phyloP scores from a whole-genome alignment of 2,113 vertebrate species.

The Callocephalon fimbriatum region DNA sequence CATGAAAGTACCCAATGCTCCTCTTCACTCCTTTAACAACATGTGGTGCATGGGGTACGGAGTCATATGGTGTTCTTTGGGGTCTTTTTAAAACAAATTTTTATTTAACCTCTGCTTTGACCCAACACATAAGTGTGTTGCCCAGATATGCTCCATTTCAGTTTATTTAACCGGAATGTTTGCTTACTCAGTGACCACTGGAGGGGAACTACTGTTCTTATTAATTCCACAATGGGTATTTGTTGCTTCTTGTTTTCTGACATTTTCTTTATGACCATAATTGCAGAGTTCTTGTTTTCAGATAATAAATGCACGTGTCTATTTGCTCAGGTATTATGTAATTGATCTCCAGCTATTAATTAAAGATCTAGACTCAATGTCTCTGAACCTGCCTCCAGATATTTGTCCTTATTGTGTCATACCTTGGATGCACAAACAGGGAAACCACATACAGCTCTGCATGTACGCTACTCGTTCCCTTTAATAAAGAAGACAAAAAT shows the following conservation, averaged over 20 bases:
- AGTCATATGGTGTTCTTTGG: slow-evolving; percentile 23
- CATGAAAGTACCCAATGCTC: background rate
- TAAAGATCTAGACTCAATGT: slow-evolving; percentile 71
- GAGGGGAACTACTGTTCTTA: slow-evolving; percentile 61
- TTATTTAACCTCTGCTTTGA: slow-evolving; percentile 80
- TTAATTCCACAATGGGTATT: slow-evolving; percentile 58
- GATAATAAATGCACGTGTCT: slow-evolving; percentile 61
- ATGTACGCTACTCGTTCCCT: background rate
- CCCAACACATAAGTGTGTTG: slow-evolving; percentile 64
- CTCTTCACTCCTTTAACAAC: background rate
- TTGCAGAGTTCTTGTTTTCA: slow-evolving; percentile 49
- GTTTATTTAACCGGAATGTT: slow-evolving; percentile 78
- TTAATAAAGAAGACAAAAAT: slow-evolving; percentile 42
- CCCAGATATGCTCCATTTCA: slow-evolving; percentile 73
- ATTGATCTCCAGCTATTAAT: slow-evolving; percentile 70
- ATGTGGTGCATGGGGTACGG: background rate
- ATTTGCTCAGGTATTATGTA: slow-evolving; percentile 51
- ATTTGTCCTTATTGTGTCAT: slow-evolving; percentile 61
- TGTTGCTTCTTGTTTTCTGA: slow-evolving; percentile 64
- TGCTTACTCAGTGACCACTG: slow-evolving; percentile 74
- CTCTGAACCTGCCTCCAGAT: slow-evolving; percentile 67
- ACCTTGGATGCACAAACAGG: slow-evolving; percentile 48
- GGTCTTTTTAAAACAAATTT: slow-evolving; percentile 73
- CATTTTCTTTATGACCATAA: slow-evolving; percentile 50
- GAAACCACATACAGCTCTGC: slow-evolving; percentile 37